Base-by-base conservation (phyloP, 1,140 invertebrate genomes). In the Papilio polyxenes region DNA sequence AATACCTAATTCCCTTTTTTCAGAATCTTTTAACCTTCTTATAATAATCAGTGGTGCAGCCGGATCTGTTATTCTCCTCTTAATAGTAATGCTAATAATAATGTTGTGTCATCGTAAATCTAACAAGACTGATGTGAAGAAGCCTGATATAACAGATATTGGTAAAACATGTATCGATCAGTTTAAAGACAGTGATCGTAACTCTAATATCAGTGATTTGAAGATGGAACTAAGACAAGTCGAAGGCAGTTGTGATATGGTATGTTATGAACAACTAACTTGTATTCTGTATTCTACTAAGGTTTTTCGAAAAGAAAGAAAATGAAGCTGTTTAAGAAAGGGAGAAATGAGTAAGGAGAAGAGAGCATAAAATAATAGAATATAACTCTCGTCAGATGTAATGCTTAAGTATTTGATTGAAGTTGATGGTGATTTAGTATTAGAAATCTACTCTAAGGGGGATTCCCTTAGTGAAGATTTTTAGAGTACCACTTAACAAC, bases 221-320 rank as follows among this genome's bases (percentile, higher is more conserved):
- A 94, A 94, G 75, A 82, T 94, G 65, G 92, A 94, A 80, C 75
- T 94, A 65, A 82, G 92, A 6, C 91, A 94, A 79, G 90, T 93
- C 17, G 92, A 94, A 83, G 92, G 91, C 9, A 90, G 88, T 53
- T 92, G 92, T 89, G 91, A 93, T 83, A 86, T 92, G 89, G 92
- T 93, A 83, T 91, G 89, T 85, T 40, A 15, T 59, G 5, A 17
- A 74, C 3, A 31, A 65, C 0, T 62, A 56, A 17, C 3, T 56
- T 17, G 1, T 65, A 13, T 23, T 65, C 10, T 31, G 3, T 65
- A 4, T 65, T 62, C 59, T 62, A 20, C 8, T 23, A 62, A 23
- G 15, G 7, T 53, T 53, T 53, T 53, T 53, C 3, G 0, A 44
- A 7, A 44, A 44, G 40, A 44, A 44, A 44, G 40, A 2, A 44